Conservation (phyloP, 2,888 invertebrate species). For the Ischnura elegans region DNA sequence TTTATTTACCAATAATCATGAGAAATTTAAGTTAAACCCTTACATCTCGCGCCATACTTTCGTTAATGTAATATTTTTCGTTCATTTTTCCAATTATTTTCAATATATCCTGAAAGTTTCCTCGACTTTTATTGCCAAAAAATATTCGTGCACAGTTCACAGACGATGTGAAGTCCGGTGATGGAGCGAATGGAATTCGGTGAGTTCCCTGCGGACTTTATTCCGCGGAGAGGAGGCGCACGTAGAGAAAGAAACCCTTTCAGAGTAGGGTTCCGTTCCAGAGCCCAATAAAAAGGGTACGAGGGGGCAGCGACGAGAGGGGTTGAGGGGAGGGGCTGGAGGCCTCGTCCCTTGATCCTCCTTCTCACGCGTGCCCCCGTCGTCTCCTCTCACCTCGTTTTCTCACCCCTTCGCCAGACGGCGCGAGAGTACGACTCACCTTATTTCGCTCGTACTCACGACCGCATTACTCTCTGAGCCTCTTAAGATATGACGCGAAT, state of each 20-base stretch:
- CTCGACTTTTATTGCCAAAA: background rate
- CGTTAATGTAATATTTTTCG: too few relatives aligned
- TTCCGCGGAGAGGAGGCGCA: background rate
- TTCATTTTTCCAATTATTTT: background rate
- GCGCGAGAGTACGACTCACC: background rate
- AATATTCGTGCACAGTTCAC: background rate
- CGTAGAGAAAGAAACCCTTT: background rate
- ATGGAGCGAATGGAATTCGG: background rate
- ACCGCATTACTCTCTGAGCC: background rate
- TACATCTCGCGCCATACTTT: too few relatives aligned
- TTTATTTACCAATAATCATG: too few relatives aligned
- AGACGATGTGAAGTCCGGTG: background rate
- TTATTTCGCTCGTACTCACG: background rate
- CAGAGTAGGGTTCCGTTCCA: background rate
- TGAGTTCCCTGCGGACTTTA: background rate
- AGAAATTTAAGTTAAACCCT: too few relatives aligned
- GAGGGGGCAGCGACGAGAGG: background rate
- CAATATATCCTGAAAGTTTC: background rate
- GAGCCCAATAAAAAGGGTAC: background rate
- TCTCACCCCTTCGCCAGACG: background rate
- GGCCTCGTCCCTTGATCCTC: background rate
- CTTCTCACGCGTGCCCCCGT: background rate
- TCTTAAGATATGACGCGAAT: background rate
- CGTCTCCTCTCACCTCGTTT: background rate
- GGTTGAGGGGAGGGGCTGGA: background rate